phyloP scores from a whole-genome alignment of 2,797 vertebrate species.

The Valencia hispanica region DNA sequence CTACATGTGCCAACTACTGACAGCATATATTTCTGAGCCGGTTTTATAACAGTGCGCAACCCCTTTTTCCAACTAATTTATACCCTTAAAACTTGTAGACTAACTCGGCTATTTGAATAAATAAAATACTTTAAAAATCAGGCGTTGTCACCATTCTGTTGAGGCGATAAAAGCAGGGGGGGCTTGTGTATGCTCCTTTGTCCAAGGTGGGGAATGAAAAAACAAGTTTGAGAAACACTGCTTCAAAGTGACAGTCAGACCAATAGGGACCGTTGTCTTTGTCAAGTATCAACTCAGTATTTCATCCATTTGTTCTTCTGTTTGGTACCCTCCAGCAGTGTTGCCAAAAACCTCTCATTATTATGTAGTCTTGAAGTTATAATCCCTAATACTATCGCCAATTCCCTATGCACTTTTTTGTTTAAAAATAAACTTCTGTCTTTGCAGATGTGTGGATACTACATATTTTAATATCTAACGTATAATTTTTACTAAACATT shows the following conservation, averaged over 20 bases:
- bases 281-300: slow-evolving; percentile 46
- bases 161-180: no score
- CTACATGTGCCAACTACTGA: no score
- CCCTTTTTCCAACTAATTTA: no score
- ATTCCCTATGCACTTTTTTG: slow-evolving; percentile 28
- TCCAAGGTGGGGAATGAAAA: no score
- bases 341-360: slow-evolving; percentile 24
- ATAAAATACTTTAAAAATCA: no score
- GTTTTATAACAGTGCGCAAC: no score
- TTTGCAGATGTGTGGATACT: slow-evolving; percentile 4
- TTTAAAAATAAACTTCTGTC: slow-evolving; percentile 12
- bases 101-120: no score
- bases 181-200: no score
- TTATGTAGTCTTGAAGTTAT: slow-evolving; percentile 37
- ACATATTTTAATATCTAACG: slow-evolving; percentile 13
- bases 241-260: slow-evolving; percentile 58
- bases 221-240: no score
- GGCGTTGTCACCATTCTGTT: no score
- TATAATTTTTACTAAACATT: slow-evolving; percentile 8
- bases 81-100: no score
- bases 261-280: slow-evolving; percentile 52
- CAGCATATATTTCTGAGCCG: no score
- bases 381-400: slow-evolving; percentile 28
- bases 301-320: slow-evolving; percentile 41
- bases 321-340: slow-evolving; percentile 39